phyloP scores from a whole-genome alignment of 2,888 invertebrate genomes.

The Drosophila mettleri region DNA sequence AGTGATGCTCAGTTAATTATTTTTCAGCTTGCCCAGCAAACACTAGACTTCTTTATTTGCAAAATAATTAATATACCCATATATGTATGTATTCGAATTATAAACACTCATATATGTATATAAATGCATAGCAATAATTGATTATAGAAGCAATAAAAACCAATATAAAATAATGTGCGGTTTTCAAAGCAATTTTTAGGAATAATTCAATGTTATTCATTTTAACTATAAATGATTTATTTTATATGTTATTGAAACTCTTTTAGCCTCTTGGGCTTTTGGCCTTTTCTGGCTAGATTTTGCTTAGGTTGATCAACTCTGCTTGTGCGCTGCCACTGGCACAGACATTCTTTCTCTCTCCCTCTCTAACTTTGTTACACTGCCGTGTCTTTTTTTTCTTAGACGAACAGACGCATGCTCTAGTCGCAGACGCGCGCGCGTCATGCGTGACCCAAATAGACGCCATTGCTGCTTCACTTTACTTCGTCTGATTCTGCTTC shows the following conservation, averaged over 20 bases:
- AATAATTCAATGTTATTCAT: no score
- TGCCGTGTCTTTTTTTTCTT: background rate
- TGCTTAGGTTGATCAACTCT: background rate
- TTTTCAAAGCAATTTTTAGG: background rate
- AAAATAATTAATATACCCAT: background rate
- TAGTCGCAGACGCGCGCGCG: constrained; percentile 50
- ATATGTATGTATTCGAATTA: background rate
- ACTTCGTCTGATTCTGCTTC: background rate
- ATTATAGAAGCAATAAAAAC: background rate
- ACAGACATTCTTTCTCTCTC: constrained; percentile 3
- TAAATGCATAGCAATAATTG: no score
- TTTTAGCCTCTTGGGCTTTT: background rate
- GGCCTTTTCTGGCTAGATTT: background rate
- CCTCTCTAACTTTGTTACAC: constrained; percentile 9
- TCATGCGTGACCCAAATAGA: constrained; percentile 76
- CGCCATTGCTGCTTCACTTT: constrained; percentile 12
- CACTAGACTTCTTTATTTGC: background rate
- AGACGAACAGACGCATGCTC: constrained; percentile 43
- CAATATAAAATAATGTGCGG: background rate
- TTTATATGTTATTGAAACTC: no score
- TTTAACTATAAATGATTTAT: no score
- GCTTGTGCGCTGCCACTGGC: background rate
- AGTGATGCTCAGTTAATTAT: constrained; percentile 5
- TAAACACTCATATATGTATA: no score
- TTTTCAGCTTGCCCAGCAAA: background rate